Evolutionary conservation across 2,888 invertebrate species (phyloP).

Genomic region (Leptinotarsa haldemani): DNA sequence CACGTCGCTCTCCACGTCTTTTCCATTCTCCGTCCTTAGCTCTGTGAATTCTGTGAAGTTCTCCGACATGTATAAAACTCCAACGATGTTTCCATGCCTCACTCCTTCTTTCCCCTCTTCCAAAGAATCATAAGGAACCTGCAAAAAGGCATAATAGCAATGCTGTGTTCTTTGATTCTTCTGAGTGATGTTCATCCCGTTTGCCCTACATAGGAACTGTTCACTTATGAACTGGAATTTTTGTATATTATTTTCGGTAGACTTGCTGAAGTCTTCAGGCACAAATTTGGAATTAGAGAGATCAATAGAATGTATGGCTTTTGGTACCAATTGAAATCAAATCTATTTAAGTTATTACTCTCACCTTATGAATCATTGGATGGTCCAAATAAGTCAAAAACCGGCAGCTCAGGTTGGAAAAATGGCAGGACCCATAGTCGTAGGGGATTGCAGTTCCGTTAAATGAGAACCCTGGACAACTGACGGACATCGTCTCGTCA

Average conservation of each 20-base stretch:
- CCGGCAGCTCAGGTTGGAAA: slow-evolving; percentile 72
- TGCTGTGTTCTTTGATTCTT: no score
- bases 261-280: no score
- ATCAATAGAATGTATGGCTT: no score
- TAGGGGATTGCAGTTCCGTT: slow-evolving; percentile 47
- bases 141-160: background rate
- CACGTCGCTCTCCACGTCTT: slow-evolving; percentile 68
- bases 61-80: slow-evolving; percentile 74
- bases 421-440: slow-evolving; percentile 64
- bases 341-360: background rate
- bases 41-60: slow-evolving; percentile 80
- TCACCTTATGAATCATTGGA: slow-evolving; percentile 65
- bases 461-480: slow-evolving; percentile 57
- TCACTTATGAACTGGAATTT: no score
- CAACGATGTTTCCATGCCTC: slow-evolving; percentile 70
- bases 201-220: no score
- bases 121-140: slow-evolving; percentile 69
- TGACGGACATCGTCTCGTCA: slow-evolving; percentile 70
- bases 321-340: no score
- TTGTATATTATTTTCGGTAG: no score
- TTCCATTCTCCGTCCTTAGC: slow-evolving; percentile 71
- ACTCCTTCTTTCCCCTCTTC: slow-evolving; percentile 70
- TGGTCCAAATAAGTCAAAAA: slow-evolving; percentile 72
- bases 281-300: no score
- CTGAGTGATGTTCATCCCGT: no score